Base-by-base conservation (phyloP, 1,140 invertebrate species). In the Cylas formicarius region DNA sequence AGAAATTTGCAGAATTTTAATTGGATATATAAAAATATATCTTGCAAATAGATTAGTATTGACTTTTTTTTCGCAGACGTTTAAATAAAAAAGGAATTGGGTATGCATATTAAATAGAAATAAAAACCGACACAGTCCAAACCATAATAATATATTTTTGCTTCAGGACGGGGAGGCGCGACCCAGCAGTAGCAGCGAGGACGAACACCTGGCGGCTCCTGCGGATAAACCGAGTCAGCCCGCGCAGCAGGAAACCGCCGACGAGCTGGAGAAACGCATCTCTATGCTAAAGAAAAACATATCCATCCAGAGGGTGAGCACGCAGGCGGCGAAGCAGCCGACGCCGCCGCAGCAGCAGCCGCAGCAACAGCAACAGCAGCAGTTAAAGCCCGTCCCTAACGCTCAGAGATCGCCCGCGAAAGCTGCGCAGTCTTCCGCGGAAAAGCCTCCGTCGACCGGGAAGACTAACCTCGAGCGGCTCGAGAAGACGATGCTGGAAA, bases 201-300 rank as follows among this genome's bases (percentile, higher is more conserved):
- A 53, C 14, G 54, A 56, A 38, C 44, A 37, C 22, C 18, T 29
- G 14, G 20, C 31, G 4, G 27, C 19, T 19, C 11, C 20, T 11
- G 6, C 5, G 5, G n/a, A 24, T 4, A 23, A 32, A 4, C 38
- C 24, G 3, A 28, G 35, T 13, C 14, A 42, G 16, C 36, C 36
- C 16, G 16, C 46, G 8, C 27, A 38, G 13, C 17, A 17, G 7
- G 47, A 46, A 23, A 40, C 8, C 11, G 41, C 44, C 2, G 50
- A 52, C 19, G 56, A 58, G 3, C 48, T 58, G 11, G 44, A 58
- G 22, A 56, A 49, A 19, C 43, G 47, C 17, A 56, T 56, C 23
- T 51, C 53, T 0, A 44, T 53, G 33, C 41, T 57, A 21, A 57
- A 56, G 24, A 60, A 51, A 36, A 55, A 60, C 11, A 56, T 59